Evolutionary conservation across 1,140 invertebrate genomes (phyloP), one percentile per base, ranked within the genome.

Genomic region (Drosophila jambulina): DNA sequence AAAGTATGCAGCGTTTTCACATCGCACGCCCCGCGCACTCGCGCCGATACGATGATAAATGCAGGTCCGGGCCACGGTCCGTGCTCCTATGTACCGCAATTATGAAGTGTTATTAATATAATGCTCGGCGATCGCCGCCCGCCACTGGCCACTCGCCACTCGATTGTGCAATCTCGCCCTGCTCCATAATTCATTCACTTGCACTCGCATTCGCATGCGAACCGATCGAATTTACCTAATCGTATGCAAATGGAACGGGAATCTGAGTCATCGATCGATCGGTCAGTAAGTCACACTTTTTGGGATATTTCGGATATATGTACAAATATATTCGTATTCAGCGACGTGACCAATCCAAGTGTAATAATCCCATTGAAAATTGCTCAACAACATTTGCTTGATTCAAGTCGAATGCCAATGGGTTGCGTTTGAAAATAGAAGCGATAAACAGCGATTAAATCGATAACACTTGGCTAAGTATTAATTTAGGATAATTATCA

Each of bases 221-320:
- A 21, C 12, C 32, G 59, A 36, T 25, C 65, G 45, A 49, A 40
- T 56, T 56, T 38, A 40, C 34, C 58, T 53, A 69, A 69, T 53
- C 46, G 46, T 67, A 68, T 70, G 67, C 62, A 70, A 70, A 70
- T 70, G 67, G 63, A 68, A 68, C 48, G 63, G 63, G 63, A 70
- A 45, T 56, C 67, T 65, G n/a, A 70, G 34, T 67, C 38, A 49
- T 67, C 38, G 48, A 12, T 19, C 10, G 32, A 65, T 70, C 62
- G 54, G 29, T 54, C 67, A 68, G 29, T 64, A 61, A 43, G 62
- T 68, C 67, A 45, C 67, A 69, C 63, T 51, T 68, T 70, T 56
- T 46, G 29, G 63, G 40, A 70, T 70, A 70, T 68, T 70, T 69
- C 19, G 23, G 36, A 34, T 29, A 56, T 34, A 19, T 49, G 2